Percentiles rank a stretch among this genome's conserved stretches.
These are phyloP conservation scores for Drosophila antonietae DNA, from an alignment of 2,888 invertebrate species.

Conservation along the genomic window DNA sequence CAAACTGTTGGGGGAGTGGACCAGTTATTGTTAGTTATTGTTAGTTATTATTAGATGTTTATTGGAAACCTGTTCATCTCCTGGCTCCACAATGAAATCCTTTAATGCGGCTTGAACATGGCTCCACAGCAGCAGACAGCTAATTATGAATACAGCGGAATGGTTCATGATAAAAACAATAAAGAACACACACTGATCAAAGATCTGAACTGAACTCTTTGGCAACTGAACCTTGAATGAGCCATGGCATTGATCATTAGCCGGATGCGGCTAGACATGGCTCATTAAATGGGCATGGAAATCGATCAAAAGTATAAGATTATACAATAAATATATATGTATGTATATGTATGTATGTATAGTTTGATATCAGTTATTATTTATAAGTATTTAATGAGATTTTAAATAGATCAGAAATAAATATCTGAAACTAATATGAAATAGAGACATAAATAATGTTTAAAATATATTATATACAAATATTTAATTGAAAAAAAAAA, in stretches of 20 bases:
- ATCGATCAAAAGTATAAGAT: constrained; percentile 4
- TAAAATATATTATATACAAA: not conserved
- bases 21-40: not conserved
- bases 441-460: not conserved
- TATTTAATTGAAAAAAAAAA: not conserved
- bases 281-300: constrained; percentile 31
- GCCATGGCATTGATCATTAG: not conserved
- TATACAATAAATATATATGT: not conserved
- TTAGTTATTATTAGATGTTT: not conserved
- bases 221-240: constrained; percentile 54
- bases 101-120: constrained; percentile 50
- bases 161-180: constrained; percentile 34
- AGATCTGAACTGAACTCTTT: constrained; percentile 21
- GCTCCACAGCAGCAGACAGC: constrained; percentile 32
- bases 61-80: constrained; percentile 19
- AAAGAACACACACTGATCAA: not conserved
- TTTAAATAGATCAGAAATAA: not conserved
- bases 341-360: not conserved
- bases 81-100: constrained; percentile 67
- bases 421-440: not conserved
- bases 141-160: constrained; percentile 12
- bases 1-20: not conserved
- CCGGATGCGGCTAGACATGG: constrained; percentile 32
- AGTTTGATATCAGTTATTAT: not conserved
- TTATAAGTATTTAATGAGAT: not conserved